Evolutionary conservation across 1,140 invertebrate genomes (phyloP), one percentile per base, ranked within the genome.

Genomic region (Temnothorax curvispinosus): DNA sequence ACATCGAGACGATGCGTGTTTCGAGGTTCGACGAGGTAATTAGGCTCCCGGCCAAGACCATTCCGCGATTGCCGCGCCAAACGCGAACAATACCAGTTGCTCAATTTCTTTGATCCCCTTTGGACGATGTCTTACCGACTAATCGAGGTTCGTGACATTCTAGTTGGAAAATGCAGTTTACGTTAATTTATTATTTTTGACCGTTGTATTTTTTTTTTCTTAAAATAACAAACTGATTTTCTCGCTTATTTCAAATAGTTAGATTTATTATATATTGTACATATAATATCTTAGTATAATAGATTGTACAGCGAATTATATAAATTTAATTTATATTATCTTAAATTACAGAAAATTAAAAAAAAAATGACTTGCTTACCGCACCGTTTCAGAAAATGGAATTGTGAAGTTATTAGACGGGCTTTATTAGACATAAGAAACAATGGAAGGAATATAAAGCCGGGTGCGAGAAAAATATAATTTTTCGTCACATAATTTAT

Each of bases 1-100:
- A 88, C 85, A 92, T 88, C 72, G 86, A 75, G 85, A 80, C 69
- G 76, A 86, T 85, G 81, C 87, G 81, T 89, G 90, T 91, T 89
- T 88, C 86, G 76, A 71, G 85, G 72, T 93, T 93, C 87, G 91
- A 91, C 92, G 89, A 91, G 89, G 86, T 93, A 92, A 93, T 93
- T 93, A 90, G 91, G 92, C 88, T 35, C 50, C 44, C 9, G 32
- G 92, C 92, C 93, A 93, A 91, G 41, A 87, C 38, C 87, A 74
- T 78, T 85, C 47, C 60, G 52, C 58, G 65, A 77, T 81, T 74
- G 13, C 27, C 76, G 52, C 60, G n/a, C 75, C 60, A 78, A 89
- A 86, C 71, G 35, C 35, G 81, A 86, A 89, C 87, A 91, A 91
- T 91, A 78, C 65, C 21, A 47, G 38, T 47, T 60, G 27, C 54